These are phyloP conservation scores for Aphelocoma californica DNA, from an alignment of 2,797 vertebrate genomes.

Conservation along the genomic window DNA sequence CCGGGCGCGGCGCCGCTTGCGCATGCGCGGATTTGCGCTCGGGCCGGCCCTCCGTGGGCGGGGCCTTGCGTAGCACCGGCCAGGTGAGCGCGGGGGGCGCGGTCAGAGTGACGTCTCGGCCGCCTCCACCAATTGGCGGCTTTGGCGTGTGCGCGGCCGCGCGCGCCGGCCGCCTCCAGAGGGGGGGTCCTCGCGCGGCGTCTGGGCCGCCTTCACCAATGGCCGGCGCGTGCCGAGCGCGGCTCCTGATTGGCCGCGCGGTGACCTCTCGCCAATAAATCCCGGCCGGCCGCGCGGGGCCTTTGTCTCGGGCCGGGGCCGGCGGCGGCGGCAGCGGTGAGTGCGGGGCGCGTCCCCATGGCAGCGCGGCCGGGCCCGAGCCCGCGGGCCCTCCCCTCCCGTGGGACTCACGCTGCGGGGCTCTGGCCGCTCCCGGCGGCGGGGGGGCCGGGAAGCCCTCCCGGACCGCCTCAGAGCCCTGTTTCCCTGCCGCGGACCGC, in stretches of 20 bases:
- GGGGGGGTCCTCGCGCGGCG: not conserved
- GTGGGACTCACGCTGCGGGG: fast-evolving
- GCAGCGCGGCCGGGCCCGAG: not conserved
- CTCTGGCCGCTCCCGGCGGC: not conserved
- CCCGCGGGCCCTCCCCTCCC: not conserved
- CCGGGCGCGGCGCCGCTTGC: fast-evolving
- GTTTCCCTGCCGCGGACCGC: too few relatives aligned
- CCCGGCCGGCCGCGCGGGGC: fast-evolving
- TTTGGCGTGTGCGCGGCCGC: not conserved
- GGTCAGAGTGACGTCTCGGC: fast-evolving
- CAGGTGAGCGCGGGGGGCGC: not conserved
- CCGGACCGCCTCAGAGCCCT: not conserved
- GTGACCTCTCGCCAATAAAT: not conserved
- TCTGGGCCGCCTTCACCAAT: not conserved
- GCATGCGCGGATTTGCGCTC: not conserved
- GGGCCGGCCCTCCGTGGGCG: fast-evolving
- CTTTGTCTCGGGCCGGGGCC: not conserved
- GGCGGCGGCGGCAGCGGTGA: not conserved
- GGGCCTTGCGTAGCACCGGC: too few relatives aligned
- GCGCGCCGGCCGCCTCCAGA: fast-evolving
- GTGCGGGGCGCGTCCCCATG: not conserved
- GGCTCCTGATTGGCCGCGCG: not conserved
- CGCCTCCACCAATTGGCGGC: fast-evolving
- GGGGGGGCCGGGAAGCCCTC: too few relatives aligned
- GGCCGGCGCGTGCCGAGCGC: too few relatives aligned